Conservation (phyloP, 1,140 invertebrate genomes). For the Saccostrea glomerata region DNA sequence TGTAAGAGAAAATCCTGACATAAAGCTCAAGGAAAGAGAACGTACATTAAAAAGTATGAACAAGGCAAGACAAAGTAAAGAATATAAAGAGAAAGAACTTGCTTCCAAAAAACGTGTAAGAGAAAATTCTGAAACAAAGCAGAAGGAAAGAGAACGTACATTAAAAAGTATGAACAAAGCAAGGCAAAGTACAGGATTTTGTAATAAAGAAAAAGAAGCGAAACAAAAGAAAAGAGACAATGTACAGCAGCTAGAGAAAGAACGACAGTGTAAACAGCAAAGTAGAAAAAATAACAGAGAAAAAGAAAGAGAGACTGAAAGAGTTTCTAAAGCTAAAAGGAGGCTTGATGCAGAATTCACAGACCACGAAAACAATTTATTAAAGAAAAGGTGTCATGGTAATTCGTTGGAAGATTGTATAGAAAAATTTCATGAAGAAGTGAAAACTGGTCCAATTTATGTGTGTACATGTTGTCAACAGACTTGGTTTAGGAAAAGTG, state of each 20-base stretch:
- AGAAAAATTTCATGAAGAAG: conserved; percentile 35
- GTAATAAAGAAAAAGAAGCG: conserved; percentile 28
- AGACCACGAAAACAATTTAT: background rate
- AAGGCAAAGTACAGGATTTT: conserved; percentile 4
- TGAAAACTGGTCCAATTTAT: conserved; percentile 44
- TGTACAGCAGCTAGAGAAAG: background rate
- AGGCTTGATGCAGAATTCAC: background rate
- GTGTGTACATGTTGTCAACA: conserved; percentile 56
- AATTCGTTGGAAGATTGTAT: background rate
- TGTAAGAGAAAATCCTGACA: background rate
- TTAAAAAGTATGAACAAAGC: conserved; percentile 33
- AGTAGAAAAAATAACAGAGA: conserved; percentile 39
- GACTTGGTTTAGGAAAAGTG: conserved; percentile 55
- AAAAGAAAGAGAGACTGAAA: conserved; percentile 11
- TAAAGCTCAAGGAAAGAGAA: conserved; percentile 29
- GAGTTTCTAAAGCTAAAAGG: conserved; percentile 1
- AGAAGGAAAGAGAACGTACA: conserved; percentile 25
- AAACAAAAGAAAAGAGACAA: conserved; percentile 16
- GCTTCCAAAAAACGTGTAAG: background rate
- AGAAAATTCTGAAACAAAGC: conserved; percentile 8
- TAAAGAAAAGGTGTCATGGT: conserved; percentile 27
- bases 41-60: conserved; percentile 34
- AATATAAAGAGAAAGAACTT: background rate
- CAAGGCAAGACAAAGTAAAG: conserved; percentile 24
- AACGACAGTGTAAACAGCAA: conserved; percentile 4